Base-by-base conservation (phyloP, 53 echinoderm and acorn worm genomes). In the Arbacia lixula region DNA sequence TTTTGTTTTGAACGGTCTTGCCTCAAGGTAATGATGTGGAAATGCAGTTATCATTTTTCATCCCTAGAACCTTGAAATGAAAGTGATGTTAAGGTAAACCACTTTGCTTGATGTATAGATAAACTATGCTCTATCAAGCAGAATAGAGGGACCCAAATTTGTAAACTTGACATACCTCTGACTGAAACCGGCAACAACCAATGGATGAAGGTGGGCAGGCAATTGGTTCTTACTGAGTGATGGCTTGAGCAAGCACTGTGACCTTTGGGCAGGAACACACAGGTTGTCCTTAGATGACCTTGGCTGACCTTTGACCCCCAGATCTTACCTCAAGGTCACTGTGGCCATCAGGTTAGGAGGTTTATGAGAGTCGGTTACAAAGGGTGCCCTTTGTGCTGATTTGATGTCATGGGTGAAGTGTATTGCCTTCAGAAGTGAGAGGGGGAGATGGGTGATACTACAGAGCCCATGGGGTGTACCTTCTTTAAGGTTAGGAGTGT, bases 201-300 rank as follows among this genome's bases (percentile, higher is more conserved):
- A n/a, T n/a, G n/a, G n/a, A n/a, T n/a, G n/a, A n/a, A n/a, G 38
- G 38, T 66, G 12, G 1, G 19, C 11, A 62, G 34, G 63, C 34
- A 34, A n/a, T 66, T 19, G n/a, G 20, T 36, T 36, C 38, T 36
- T 37, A 66, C 66, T 66, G 66, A 66, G 66, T 36, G 66, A 66
- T 66, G 66, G 38, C 2, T 36, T 29, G 6, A 38, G 37, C 36
- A 12, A 66, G 38, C 21, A 21, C 20, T 36, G 36, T 66, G 38
- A 66, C 66, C 71, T 46, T 0, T 71, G 28, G 71, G 41, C 42
- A 75, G 34, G 28, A 53, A 53, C 52, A 75, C 34, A 53, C 37
- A 75, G 54, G 22, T 32, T 52, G 75, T 75, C 53, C 31, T 75
- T 75, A 53, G 53, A 16, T 75, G 75, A 75, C 75, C 75, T 75